These are phyloP conservation scores for Sphaerodactylus townsendi DNA, from an alignment of 2,113 vertebrate species.

Conservation along the genomic window DNA sequence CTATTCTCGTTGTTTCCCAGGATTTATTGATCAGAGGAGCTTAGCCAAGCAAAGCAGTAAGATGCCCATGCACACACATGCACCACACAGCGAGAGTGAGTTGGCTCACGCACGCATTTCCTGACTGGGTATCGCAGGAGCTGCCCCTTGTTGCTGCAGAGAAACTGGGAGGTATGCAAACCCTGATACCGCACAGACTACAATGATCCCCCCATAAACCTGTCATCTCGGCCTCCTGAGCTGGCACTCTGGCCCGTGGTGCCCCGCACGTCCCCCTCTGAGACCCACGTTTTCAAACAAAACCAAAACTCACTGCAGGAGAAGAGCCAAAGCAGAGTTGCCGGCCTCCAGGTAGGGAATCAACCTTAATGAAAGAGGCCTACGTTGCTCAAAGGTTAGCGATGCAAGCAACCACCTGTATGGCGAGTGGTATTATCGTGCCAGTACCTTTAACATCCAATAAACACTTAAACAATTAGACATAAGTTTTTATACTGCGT, in stretches of 20 bases:
- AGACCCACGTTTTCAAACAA: background rate
- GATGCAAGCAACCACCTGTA: too few relatives aligned
- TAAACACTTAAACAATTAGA: too few relatives aligned
- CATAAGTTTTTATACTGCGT: too few relatives aligned
- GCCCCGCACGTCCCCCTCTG: rapidly evolving
- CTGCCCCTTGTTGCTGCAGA: rapidly evolving
- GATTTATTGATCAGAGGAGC: too few relatives aligned
- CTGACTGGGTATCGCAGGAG: background rate
- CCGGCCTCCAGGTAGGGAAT: background rate
- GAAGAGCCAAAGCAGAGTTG: rapidly evolving
- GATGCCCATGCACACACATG: rapidly evolving
- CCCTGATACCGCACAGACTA: background rate
- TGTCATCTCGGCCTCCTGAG: background rate
- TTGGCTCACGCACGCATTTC: rapidly evolving
- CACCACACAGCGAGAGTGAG: background rate
- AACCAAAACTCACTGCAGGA: background rate
- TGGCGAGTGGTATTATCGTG: too few relatives aligned
- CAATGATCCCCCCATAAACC: background rate
- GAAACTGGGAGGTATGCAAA: rapidly evolving
- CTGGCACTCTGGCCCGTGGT: background rate
- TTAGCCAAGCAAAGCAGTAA: too few relatives aligned
- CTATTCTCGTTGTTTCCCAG: too few relatives aligned
- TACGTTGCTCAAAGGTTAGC: too few relatives aligned
- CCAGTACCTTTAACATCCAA: too few relatives aligned
- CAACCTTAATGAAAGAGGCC: too few relatives aligned